Base-by-base conservation (phyloP, 2,888 invertebrate genomes). In the Phania funesta region DNA sequence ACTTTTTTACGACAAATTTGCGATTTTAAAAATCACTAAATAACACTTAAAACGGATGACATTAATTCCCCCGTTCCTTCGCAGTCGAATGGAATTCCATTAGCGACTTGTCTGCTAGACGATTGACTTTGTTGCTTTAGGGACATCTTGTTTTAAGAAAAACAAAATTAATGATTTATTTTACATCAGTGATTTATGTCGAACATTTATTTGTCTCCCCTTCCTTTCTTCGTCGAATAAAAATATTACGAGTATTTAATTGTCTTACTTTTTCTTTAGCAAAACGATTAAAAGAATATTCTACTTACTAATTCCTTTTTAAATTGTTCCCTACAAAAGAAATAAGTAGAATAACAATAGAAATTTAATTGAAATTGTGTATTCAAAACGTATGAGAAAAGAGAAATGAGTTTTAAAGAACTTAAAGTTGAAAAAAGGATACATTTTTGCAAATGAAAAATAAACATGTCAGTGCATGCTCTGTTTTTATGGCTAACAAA, bases 1-100 rank as follows among this genome's bases (percentile, higher is more conserved):
- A n/a, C n/a, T n/a, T n/a, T n/a, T n/a, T n/a, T n/a, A n/a, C n/a
- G n/a, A n/a, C n/a, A n/a, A n/a, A n/a, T 32, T 32, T 32, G 9
- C 32, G 24, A 38, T 24, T 26, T 18, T 46, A 64, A 16, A 48
- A 64, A 64, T 64, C 64, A 64, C 48, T 64, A 13, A 11, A 1
- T 24, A 16, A 8, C 38, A 52, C 38, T 67, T 50, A 6, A 67
- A 60, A 52, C 13, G 52, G 26, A 13, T 26, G 9, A 41, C 41
- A 67, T 41, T 52, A 29, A 52, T 54, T 67, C 32, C 22, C 7
- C 1, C 54, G n/a, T 8, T 8, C 41, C 35, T 38, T 20, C 7
- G 9, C 11, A 9, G 6, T 7, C 9, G 22, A 65, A 20, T 65
- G 35, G 64, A 65, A 48, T 32, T 48, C 48, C 52, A 67, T 38